phyloP scores from a whole-genome alignment of 2,113 vertebrate species.

The Mormyrus iriodes region DNA sequence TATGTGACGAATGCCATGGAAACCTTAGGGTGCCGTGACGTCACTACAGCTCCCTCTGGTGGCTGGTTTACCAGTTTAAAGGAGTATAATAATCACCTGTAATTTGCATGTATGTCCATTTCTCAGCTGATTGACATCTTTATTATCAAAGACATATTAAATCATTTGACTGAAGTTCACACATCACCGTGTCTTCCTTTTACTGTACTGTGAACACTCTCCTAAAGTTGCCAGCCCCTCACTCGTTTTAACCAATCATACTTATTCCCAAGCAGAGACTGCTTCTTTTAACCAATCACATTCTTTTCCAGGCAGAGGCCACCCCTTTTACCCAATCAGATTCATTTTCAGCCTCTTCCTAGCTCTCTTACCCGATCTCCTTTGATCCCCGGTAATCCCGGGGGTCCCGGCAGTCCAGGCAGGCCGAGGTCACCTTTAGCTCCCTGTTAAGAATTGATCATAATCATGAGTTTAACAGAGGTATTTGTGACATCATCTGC shows the following conservation, averaged over 20 bases:
- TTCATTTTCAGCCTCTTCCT: background rate
- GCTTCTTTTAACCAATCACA: background rate
- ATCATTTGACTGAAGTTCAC: background rate
- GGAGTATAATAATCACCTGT: background rate
- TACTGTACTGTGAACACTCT: background rate
- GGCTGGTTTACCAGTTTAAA: background rate
- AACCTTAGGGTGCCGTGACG: background rate
- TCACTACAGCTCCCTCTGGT: background rate
- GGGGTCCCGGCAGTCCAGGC: slow-evolving; percentile 80
- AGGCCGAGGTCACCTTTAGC: slow-evolving; percentile 79
- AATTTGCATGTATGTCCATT: background rate
- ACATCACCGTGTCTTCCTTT: background rate
- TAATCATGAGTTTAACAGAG: background rate
- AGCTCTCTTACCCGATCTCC: slow-evolving; percentile 80
- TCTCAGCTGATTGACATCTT: background rate
- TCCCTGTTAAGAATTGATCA: slow-evolving; percentile 63
- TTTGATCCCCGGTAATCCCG: slow-evolving; percentile 78
- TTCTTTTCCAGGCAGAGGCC: background rate
- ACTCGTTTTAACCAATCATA: background rate
- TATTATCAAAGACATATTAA: background rate
- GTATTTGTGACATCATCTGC: background rate
- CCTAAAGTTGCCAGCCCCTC: background rate
- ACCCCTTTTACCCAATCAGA: background rate
- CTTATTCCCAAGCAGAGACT: background rate
- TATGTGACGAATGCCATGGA: background rate